Evolutionary conservation across 2,113 vertebrate species (phyloP), one percentile per base, ranked within the genome.

Genomic region (Vulpes vulpes): DNA sequence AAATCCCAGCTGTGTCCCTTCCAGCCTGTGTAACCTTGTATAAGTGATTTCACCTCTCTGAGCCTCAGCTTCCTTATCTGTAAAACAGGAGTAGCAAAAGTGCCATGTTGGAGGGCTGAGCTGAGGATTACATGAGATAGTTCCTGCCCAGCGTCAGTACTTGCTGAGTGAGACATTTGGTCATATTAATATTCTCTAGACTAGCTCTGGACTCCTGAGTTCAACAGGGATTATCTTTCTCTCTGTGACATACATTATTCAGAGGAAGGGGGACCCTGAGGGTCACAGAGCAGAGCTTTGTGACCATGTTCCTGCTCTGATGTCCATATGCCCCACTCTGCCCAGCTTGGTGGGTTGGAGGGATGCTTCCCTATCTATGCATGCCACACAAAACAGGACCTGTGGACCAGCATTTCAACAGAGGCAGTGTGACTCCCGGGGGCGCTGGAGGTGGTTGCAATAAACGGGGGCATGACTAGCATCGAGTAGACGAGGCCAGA

Each of bases 381-480:
- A 30, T 0, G 4, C 10, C 11, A 16, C 55, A 19, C 14, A 35
- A 9, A 84, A 32, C 35, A 76, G 81, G n/a, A 35, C 1, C 3
- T 23, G 11, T 0, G 19, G 23, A 35, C 16, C 10, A 8, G 38
- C 23, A 38, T 49, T 59, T 5, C 10, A 5, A 23, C 0, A 4
- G 85, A 23, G 53, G 74, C 57, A 19, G 43, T 3, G 14, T 11
- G 38, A 27, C 3, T 3, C 53, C 10, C 14, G 49, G 30, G 1
- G 22, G 53, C 4, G 3, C 62, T 51, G 60, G 14, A 30, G n/a
- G 0, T 17, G 19, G 82, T 67, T n/a, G 1, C 62, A 73, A 23
- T 25, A 22, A 88, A 16, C 2, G 12, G 32, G 38, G 19, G 27
- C 32, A 30, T 0, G 2, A 51, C 11, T 32, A 4, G 57, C 64